phyloP scores from a whole-genome alignment of 1,140 invertebrate genomes.

The Argopecten irradians region DNA sequence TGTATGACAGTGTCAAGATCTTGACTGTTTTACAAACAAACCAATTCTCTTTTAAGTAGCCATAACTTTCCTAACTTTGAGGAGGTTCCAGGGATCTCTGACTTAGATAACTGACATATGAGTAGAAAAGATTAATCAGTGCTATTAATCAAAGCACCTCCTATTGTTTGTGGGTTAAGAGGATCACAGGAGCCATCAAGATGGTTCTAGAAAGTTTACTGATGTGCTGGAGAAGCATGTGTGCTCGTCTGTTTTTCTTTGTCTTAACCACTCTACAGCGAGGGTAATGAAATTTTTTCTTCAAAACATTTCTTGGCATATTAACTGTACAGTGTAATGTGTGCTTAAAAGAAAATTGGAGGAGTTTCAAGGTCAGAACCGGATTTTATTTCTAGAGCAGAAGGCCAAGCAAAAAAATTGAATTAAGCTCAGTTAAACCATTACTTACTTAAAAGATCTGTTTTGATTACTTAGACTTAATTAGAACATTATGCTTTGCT shows the following conservation, averaged over 20 bases:
- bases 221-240: neutral
- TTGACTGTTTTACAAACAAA: neutral
- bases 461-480: no score
- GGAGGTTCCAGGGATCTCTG: no score
- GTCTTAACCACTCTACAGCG: neutral
- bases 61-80: neutral
- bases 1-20: no score
- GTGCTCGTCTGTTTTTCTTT: neutral
- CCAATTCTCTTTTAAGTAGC: neutral
- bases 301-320: slow-evolving; percentile 2
- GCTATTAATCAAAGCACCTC: neutral
- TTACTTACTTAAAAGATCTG: no score
- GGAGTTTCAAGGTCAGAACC: neutral
- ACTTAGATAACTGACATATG: neutral
- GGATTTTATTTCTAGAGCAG: neutral
- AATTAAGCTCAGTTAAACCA: no score
- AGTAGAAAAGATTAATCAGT: neutral
- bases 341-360: neutral
- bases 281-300: neutral
- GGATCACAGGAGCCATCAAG: neutral
- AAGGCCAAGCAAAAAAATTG: neutral
- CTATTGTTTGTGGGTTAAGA: neutral
- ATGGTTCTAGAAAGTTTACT: neutral
- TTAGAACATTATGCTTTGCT: no score
- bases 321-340: neutral